Conservation (phyloP, 2,797 vertebrate genomes). For the Siniperca scherzeri region DNA sequence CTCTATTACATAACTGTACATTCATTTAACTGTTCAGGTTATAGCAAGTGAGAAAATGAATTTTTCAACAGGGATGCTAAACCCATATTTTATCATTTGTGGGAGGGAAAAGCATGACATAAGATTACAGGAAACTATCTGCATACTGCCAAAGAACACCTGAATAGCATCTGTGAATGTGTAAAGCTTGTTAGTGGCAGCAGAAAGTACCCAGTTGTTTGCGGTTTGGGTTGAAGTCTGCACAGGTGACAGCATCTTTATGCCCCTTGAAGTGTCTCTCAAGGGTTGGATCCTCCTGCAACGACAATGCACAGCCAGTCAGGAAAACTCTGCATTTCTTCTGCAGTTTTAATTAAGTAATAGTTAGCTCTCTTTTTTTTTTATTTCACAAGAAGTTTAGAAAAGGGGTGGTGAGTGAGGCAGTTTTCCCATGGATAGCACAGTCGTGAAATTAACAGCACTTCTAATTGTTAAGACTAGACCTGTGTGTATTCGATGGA, state of each 20-base stretch:
- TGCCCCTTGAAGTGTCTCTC: conserved; percentile 86
- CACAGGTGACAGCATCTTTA: conserved; percentile 83
- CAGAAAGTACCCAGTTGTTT: conserved; percentile 83
- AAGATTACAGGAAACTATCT: not conserved
- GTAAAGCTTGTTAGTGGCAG: not conserved
- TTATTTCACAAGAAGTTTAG: not conserved
- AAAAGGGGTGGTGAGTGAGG: too few species aligned
- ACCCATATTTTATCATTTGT: not conserved
- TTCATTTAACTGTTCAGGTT: too few species aligned
- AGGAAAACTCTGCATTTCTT: not conserved
- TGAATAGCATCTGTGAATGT: not conserved
- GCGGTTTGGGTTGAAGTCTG: conserved; percentile 84
- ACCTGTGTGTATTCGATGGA: not conserved
- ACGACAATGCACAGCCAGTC: not conserved
- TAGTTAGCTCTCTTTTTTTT: not conserved
- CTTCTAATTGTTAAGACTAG: not conserved
- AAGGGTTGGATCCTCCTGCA: conserved; percentile 86
- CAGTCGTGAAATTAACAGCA: not conserved
- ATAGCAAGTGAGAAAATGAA: not conserved
- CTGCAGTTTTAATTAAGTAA: not conserved
- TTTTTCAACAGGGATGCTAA: not conserved
- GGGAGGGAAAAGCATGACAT: not conserved
- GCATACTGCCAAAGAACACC: not conserved
- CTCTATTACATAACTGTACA: not conserved
- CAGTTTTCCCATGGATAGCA: not conserved